These are phyloP conservation scores for Chaenodraco wilsoni DNA, from an alignment of 2,797 vertebrate genomes.

Conservation along the genomic window DNA sequence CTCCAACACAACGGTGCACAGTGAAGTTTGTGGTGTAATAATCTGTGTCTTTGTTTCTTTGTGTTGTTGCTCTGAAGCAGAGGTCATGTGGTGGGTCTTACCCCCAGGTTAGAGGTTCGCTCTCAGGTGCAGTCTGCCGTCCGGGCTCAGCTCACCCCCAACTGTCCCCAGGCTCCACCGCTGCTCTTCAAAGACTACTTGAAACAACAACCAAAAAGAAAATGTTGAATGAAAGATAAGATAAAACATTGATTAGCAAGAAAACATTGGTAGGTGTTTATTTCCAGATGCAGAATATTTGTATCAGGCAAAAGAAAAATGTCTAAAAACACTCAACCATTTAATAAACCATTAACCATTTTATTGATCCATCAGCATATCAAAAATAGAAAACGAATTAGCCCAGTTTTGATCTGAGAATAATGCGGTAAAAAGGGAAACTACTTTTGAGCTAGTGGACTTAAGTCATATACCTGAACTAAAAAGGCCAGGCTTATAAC, in stretches of 20 bases:
- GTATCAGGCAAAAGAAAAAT: slow-evolving; percentile 25
- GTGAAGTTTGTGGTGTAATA: slow-evolving; percentile 13
- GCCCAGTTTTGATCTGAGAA: not conserved
- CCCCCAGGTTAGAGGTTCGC: slow-evolving; percentile 61
- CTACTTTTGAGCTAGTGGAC: not conserved
- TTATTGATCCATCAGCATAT: too few relatives aligned
- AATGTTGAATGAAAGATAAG: slow-evolving; percentile 30
- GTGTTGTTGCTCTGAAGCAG: slow-evolving; percentile 50
- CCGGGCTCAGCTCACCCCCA: slow-evolving; percentile 50
- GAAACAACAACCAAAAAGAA: slow-evolving; percentile 39
- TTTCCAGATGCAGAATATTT: slow-evolving; percentile 48
- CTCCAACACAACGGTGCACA: not conserved
- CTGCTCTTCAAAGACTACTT: slow-evolving; percentile 73
- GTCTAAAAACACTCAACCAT: too few relatives aligned
- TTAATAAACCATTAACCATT: too few relatives aligned
- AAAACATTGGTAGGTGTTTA: slow-evolving; percentile 44
- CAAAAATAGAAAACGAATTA: not conserved
- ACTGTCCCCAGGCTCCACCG: slow-evolving; percentile 63
- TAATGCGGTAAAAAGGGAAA: not conserved
- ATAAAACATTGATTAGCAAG: slow-evolving; percentile 72
- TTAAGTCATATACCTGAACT: not conserved
- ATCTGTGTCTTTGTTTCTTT: slow-evolving; percentile 60
- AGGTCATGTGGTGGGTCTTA: slow-evolving; percentile 64
- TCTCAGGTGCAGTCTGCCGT: slow-evolving; percentile 60
- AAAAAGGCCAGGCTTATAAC: not conserved